A percentile compares a stretch with the other conserved stretches of the same genome.
Conservation (phyloP, 2,113 vertebrate genomes). For the Odocoileus hemionus region DNA sequence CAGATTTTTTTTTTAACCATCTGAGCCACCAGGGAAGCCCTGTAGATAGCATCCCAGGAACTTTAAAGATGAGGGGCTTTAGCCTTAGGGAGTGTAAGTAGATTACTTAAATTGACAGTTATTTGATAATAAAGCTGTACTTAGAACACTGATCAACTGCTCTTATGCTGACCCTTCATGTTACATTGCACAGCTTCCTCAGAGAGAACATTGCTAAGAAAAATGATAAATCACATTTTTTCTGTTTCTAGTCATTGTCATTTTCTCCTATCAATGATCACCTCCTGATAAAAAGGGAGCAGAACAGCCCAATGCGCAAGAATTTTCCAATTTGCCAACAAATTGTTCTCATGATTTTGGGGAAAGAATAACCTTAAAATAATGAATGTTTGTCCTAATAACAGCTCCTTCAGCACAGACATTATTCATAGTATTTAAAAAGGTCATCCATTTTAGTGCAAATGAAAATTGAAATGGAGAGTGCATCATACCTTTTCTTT, state of each 20-base stretch:
- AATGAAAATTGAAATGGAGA: conserved; percentile 70
- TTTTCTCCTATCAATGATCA: background rate
- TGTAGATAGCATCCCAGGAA: background rate
- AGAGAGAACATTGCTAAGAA: background rate
- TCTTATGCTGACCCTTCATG: background rate
- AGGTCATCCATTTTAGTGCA: conserved; percentile 62
- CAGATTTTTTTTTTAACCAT: background rate
- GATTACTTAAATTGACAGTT: background rate
- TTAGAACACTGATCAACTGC: background rate
- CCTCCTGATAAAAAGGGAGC: background rate
- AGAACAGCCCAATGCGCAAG: background rate
- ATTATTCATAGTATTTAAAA: conserved; percentile 70
- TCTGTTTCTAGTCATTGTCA: background rate
- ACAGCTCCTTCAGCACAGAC: conserved; percentile 56
- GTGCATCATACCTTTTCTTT: conserved; percentile 40
- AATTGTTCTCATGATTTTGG: conserved; percentile 51
- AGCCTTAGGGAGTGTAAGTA: background rate
- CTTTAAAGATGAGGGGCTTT: background rate
- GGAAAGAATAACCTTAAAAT: conserved; percentile 65
- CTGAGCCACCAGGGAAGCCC: background rate
- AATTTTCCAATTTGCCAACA: conserved; percentile 58
- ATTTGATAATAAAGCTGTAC: background rate
- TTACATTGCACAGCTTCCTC: background rate
- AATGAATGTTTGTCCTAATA: conserved; percentile 69
- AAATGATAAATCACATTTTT: background rate